A percentile compares a stretch with the other conserved stretches of the same genome.
Evolutionary conservation across 1,140 invertebrate species (phyloP).

Genomic region (Pararge aegeria): DNA sequence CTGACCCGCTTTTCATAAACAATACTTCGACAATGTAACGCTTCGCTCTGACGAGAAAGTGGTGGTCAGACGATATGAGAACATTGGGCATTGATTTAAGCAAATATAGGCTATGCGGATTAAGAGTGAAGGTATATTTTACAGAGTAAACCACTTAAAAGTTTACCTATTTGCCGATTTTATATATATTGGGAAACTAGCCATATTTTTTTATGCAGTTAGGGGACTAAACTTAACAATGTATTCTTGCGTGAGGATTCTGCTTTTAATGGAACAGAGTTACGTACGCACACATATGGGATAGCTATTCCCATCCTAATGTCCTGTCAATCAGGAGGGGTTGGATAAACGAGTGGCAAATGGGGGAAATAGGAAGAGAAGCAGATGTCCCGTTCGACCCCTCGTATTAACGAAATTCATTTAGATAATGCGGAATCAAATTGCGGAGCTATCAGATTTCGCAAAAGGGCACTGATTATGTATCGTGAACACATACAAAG

Average conservation of each 20-base stretch:
- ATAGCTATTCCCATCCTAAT: too few species aligned
- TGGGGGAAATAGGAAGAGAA: constrained; percentile 22
- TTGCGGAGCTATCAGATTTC: constrained; percentile 25
- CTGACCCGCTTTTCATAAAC: constrained; percentile 77
- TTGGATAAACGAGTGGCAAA: constrained; percentile 26
- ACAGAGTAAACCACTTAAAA: constrained; percentile 11
- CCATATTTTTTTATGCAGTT: neutral
- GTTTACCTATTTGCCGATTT: constrained; percentile 7
- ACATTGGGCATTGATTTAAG: constrained; percentile 32
- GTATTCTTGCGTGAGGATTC: too few species aligned
- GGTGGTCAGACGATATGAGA: constrained; percentile 43
- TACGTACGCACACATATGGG: too few species aligned
- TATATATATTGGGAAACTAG: neutral
- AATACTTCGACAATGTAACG: constrained; percentile 64
- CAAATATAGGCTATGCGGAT: constrained; percentile 25
- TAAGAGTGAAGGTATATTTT: constrained; percentile 4
- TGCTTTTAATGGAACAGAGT: too few species aligned
- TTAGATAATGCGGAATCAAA: constrained; percentile 21
- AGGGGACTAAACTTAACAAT: too few species aligned
- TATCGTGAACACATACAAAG: too few species aligned
- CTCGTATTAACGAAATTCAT: constrained; percentile 21
- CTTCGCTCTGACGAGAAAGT: constrained; percentile 61
- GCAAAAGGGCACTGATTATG: constrained; percentile 12
- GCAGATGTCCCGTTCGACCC: constrained; percentile 34
- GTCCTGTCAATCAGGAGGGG: constrained; percentile 21